phyloP scores from a whole-genome alignment of 2,888 invertebrate species.

The Conistra vaccinii region DNA sequence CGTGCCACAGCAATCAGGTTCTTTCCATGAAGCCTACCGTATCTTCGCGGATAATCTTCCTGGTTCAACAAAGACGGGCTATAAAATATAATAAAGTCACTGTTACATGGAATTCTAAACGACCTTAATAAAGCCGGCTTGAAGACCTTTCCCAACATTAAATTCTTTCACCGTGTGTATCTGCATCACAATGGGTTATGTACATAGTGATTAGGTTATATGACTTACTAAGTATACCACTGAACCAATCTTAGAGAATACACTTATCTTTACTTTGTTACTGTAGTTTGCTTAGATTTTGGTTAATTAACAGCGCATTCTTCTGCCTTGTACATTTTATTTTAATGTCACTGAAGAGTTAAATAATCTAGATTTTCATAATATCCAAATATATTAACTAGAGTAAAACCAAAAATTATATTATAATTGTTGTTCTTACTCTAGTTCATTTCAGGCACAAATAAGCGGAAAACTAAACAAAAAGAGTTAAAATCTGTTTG shows the following conservation, averaged over 20 bases:
- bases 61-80: conserved; percentile 53
- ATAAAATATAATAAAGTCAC: conserved; percentile 56
- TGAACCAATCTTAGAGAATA: conserved; percentile 53
- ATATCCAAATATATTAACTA: too few relatives aligned
- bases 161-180: conserved; percentile 66
- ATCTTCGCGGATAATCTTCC: conserved; percentile 54
- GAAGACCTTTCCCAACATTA: conserved; percentile 72
- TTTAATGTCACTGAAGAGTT: neutral
- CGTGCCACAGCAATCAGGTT: conserved; percentile 13
- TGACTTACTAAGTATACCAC: conserved; percentile 67
- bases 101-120: conserved; percentile 59
- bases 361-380: neutral
- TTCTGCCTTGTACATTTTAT: neutral
- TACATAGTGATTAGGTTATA: conserved; percentile 68
- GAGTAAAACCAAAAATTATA: too few relatives aligned
- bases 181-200: conserved; percentile 72
- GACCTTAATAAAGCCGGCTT: conserved; percentile 66
- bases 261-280: neutral
- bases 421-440: neutral
- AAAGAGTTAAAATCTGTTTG: neutral
- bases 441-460: neutral
- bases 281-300: conserved; percentile 19
- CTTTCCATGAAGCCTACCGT: conserved; percentile 44
- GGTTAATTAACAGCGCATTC: conserved; percentile 19
- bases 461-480: neutral